phyloP scores from a whole-genome alignment of 2,797 vertebrate species.

The Hypotaenidia okinawae region DNA sequence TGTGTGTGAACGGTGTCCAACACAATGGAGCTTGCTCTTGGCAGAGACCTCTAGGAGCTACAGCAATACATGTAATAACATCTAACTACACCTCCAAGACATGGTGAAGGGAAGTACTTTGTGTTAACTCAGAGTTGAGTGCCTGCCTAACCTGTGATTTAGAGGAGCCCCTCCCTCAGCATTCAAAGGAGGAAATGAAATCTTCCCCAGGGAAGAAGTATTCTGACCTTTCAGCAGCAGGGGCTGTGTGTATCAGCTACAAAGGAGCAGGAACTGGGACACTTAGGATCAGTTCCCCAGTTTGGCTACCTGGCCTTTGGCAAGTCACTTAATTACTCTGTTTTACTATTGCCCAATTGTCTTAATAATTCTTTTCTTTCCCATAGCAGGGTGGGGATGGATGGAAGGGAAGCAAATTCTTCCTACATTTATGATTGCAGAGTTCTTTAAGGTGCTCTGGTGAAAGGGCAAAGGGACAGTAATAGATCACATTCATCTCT shows the following conservation, averaged over 20 bases:
- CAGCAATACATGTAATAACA: conserved; percentile 59
- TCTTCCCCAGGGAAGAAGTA: conserved; percentile 62
- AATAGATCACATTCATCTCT: not conserved
- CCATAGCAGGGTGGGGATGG: conserved; percentile 47
- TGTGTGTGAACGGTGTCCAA: conserved; percentile 52
- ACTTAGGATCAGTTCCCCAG: not conserved
- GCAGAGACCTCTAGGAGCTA: conserved; percentile 54
- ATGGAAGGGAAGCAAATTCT: conserved; percentile 43
- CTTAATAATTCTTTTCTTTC: conserved; percentile 47
- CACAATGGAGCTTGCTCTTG: conserved; percentile 59
- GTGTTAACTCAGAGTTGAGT: conserved; percentile 30
- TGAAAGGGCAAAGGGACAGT: conserved; percentile 28
- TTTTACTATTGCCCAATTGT: conserved; percentile 48
- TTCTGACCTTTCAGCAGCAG: not conserved
- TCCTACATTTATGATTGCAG: conserved; percentile 26
- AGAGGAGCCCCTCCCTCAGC: conserved; percentile 46
- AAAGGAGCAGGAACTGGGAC: not conserved
- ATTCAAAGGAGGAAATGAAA: conserved; percentile 66
- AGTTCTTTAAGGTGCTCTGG: conserved; percentile 1
- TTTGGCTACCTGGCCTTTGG: conserved; percentile 55
- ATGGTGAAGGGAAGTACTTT: conserved; percentile 41
- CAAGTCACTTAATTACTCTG: conserved; percentile 44
- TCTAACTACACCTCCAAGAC: conserved; percentile 62
- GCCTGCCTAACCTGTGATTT: conserved; percentile 67
- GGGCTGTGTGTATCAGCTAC: not conserved